Percentiles rank a stretch among this genome's conserved stretches.
phyloP scores from a whole-genome alignment of 2,888 invertebrate genomes.

The Lycia hirtaria region DNA sequence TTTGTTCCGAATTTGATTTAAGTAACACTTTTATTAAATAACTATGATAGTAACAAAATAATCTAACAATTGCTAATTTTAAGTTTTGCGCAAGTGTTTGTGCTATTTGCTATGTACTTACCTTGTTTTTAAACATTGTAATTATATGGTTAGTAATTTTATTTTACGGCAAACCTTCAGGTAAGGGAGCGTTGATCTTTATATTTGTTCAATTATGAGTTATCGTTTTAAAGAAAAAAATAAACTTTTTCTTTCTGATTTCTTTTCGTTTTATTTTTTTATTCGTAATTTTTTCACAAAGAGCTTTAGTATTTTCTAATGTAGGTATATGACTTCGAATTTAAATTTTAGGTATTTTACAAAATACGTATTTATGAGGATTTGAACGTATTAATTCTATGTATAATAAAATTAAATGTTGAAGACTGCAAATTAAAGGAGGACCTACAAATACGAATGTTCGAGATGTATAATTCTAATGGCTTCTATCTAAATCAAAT shows the following conservation, averaged over 20 bases:
- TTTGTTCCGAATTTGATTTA: neutral
- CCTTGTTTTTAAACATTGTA: slow-evolving; percentile 2
- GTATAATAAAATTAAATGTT: slow-evolving; percentile 51
- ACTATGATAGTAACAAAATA: slow-evolving; percentile 1
- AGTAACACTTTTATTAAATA: neutral
- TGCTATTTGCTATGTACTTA: slow-evolving; percentile 14
- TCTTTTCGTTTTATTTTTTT: slow-evolving; percentile 17
- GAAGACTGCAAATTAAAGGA: slow-evolving; percentile 52
- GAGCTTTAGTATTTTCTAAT: slow-evolving; percentile 38
- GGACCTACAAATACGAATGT: neutral
- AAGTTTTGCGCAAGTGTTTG: slow-evolving; percentile 1
- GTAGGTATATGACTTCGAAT: slow-evolving; percentile 54
- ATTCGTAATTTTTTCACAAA: slow-evolving; percentile 13
- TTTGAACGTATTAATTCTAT: slow-evolving; percentile 2
- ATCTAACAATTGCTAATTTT: neutral
- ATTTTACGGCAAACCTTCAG: neutral
- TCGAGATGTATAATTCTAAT: neutral
- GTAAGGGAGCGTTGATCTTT: slow-evolving; percentile 1
- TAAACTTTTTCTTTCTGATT: slow-evolving; percentile 13
- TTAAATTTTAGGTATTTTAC: slow-evolving; percentile 50
- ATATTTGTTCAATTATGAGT: slow-evolving; percentile 11
- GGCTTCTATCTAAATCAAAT: neutral
- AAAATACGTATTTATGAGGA: slow-evolving; percentile 26
- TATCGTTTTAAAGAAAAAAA: slow-evolving; percentile 49
- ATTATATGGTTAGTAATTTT: slow-evolving; percentile 10